Percentiles rank a stretch among this genome's conserved stretches.
Conservation (phyloP, 64 coral and sea anemone genomes). For the Pocillopora verrucosa region DNA sequence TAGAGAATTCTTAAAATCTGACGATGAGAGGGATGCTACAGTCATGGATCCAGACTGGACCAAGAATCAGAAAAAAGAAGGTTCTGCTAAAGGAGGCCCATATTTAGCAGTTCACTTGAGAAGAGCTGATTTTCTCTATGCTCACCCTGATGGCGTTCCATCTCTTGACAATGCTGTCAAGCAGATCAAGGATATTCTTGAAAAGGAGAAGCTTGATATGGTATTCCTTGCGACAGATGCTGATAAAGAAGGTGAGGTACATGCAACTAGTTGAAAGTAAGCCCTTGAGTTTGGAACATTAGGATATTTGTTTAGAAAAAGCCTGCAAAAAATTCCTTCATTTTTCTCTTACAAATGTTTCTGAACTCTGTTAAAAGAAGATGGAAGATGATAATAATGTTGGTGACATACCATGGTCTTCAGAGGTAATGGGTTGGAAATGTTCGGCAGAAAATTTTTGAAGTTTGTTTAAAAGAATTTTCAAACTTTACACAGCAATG, state of each 20-base stretch:
- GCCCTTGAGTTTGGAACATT: too few species aligned
- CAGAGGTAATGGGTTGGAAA: too few species aligned
- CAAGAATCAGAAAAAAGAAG: constrained; percentile 91
- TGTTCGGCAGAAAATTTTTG: too few species aligned
- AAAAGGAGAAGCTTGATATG: constrained; percentile 83
- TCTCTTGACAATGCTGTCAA: constrained; percentile 82
- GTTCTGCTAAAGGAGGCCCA: constrained; percentile 75
- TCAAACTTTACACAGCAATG: too few species aligned
- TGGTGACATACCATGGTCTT: too few species aligned
- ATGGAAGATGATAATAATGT: too few species aligned
- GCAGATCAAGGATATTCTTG: constrained; percentile 82
- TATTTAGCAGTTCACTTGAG: constrained; percentile 92
- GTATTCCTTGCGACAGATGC: constrained; percentile 96
- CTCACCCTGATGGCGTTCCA: constrained; percentile 74
- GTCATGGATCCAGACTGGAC: constrained; percentile 92
- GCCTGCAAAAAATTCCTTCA: too few species aligned
- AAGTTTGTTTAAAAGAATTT: too few species aligned
- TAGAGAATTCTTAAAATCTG: constrained; percentile 76
- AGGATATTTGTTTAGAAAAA: too few species aligned
- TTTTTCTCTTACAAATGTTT: too few species aligned
- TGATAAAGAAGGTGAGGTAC: constrained; percentile 65
- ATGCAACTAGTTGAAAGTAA: too few species aligned
- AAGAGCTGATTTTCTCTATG: constrained; percentile 92
- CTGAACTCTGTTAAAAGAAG: too few species aligned
- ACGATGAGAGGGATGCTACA: constrained; percentile 80